Percentiles rank a stretch among this genome's conserved stretches.
Evolutionary conservation across 2,113 vertebrate species (phyloP).

Genomic region (Terrapene triunguis): DNA sequence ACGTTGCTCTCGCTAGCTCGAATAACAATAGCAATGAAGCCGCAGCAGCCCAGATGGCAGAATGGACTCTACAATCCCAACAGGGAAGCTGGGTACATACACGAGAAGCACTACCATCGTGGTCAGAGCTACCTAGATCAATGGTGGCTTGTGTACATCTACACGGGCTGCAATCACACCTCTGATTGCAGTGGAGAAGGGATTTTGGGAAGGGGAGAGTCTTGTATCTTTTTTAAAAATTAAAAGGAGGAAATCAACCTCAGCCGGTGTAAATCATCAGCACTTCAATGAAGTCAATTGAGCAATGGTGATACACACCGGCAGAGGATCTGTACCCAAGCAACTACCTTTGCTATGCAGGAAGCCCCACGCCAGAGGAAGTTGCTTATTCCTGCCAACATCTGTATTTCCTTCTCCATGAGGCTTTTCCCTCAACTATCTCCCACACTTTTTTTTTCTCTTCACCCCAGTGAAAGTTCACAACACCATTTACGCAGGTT

Average conservation of each 20-base stretch:
- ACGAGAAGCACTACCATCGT: too few relatives aligned
- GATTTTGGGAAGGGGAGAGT: too few relatives aligned
- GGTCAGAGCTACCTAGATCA: too few relatives aligned
- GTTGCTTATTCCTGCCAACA: background rate
- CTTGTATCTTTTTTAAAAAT: too few relatives aligned
- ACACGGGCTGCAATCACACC: too few relatives aligned
- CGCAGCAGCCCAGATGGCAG: background rate
- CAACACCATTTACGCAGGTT: background rate
- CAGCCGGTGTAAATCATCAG: fast-evolving
- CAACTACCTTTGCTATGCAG: background rate
- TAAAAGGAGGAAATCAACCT: background rate
- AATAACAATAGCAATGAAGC: background rate
- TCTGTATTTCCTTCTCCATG: background rate
- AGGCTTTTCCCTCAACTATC: background rate
- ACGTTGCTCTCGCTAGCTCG: background rate
- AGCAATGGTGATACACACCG: fast-evolving
- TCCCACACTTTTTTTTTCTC: fast-evolving
- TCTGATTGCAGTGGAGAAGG: too few relatives aligned
- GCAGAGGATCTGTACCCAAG: fast-evolving
- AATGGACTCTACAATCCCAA: background rate
- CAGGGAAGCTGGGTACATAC: too few relatives aligned
- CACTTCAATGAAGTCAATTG: background rate
- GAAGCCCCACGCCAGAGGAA: background rate
- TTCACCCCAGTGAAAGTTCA: fast-evolving
- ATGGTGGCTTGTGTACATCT: too few relatives aligned